Base-by-base conservation (phyloP, 2,113 vertebrate species). In the Tragulus kanchil region DNA sequence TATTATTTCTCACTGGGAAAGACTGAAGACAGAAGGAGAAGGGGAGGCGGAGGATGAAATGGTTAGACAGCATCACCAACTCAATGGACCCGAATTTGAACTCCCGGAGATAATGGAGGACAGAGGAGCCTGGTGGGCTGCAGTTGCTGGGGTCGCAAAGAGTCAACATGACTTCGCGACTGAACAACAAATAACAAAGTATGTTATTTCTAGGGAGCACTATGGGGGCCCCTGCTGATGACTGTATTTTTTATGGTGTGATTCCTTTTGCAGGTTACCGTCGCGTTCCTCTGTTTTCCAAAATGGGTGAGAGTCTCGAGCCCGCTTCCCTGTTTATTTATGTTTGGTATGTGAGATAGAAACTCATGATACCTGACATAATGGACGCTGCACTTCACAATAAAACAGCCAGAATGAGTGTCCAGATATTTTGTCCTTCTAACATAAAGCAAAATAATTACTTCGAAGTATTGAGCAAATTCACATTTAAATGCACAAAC, bases 261-360 rank as follows among this genome's bases (percentile, higher is more conserved):
- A 31, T 96, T 98, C 0, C 13, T 36, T 97, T 98, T 98, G 52
- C 97, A 99, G 99, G 99, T 88, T 99, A 99, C 94, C 98, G 99
- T 3, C 99, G 97, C 1, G 78, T 99, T 77, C 99, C 99, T 1
- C 98, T 99, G 19, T 93, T 98, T 50, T 98, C 98, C 97, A 98
- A 59, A 98, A 71, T 98, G 0, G 99, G 99, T 11, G 97, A 73
- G 73, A 98, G 90, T 67, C 98, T 99, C 31, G 98, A 99, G 90
- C 98, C 99, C 50, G 99, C 99, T 59, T 99, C 99, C 0, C 98
- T 99, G 9, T 99, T 99, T 89, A 91, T 99, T 89, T 99, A 99
- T 28, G 65, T 99, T 48, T 99, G 98, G 98, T 99, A 98, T 64
- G 73, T 98, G 28, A 81, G 96, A 94, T 58, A 97, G 62, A 90